Base-by-base conservation (phyloP, 2,888 invertebrate genomes). In the Cyaniris semiargus region DNA sequence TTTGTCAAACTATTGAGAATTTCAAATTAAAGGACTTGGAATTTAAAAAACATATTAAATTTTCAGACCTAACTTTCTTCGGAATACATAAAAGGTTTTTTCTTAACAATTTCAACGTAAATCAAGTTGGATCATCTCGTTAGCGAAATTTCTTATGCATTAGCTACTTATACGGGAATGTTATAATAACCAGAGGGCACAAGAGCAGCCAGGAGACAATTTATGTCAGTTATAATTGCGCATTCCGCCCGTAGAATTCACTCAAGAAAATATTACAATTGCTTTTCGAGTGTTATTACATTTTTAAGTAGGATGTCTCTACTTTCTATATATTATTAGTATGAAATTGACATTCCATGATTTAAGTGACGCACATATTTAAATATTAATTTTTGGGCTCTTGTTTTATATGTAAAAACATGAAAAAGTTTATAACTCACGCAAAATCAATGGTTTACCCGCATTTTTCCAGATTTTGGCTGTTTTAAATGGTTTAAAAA, bases 141-240 rank as follows among this genome's bases (percentile, higher is more conserved):
- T 27, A 27, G 66, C 66, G 6, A 66, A 66, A 66, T 66, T 31
- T 66, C 66, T 31, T 66, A 66, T 66, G 66, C 66, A 66, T 66
- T 66, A 66, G 27, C 66, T 66, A 31, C 66, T 66, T 66, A 66
- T 66, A 66, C 66, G 66, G 18, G 66, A 66, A 66, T 66, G 27
- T 71, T 18, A 21, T 34, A 48, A 44, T 70, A 70, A 70, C 70
- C 31, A 23, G 70, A 34, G 53, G 23, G 31, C 23, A 53, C 23
- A 53, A 34, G 53, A 34, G 53, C 53, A 53, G 44, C 53, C 23
- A 34, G 56, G 70, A 34, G 53, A 38, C 76, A 76, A 76, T 76
- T 76, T 76, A 76, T 76, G 71, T 70, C 48, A 76, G 53, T 71
- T 70, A 76, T 70, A 76, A 76, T 76, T 53, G 71, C 53, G 53